Evolutionary conservation across 2,888 invertebrate genomes (phyloP).

Genomic region (Ramazzottius varieornatus): DNA sequence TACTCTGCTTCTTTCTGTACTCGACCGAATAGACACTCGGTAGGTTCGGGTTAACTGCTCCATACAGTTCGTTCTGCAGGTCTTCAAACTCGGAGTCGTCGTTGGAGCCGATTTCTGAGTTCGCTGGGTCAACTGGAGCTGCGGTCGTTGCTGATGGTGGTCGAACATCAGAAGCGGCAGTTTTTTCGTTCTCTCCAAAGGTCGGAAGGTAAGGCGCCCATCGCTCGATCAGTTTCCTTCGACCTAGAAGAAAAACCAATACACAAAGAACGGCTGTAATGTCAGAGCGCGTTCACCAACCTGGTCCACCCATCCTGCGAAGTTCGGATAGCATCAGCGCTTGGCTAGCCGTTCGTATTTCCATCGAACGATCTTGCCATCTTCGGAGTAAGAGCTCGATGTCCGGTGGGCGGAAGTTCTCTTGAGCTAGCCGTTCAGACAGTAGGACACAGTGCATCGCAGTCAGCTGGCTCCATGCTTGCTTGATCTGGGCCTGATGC

Average conservation of each 20-base stretch:
- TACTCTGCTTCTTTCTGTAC: constrained; percentile 47
- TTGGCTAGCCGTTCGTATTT: constrained; percentile 79
- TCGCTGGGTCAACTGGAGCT: constrained; percentile 47
- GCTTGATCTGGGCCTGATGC: constrained; percentile 72
- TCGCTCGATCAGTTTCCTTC: constrained; percentile 67
- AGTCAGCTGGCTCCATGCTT: constrained; percentile 85
- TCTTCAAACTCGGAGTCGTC: neutral
- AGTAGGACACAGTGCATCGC: constrained; percentile 82
- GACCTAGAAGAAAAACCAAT: too few relatives aligned
- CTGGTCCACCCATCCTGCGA: constrained; percentile 57
- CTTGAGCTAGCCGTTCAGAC: constrained; percentile 56
- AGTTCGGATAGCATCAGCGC: constrained; percentile 77
- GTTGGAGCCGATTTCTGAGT: constrained; percentile 12
- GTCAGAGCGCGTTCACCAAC: too few relatives aligned
- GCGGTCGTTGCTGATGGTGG: constrained; percentile 97
- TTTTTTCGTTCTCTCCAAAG: constrained; percentile 57
- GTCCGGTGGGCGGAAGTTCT: constrained; percentile 70
- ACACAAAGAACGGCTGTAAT: too few relatives aligned
- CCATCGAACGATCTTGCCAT: constrained; percentile 95
- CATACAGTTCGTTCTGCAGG: neutral
- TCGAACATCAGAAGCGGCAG: constrained; percentile 77
- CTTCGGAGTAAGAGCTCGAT: constrained; percentile 87
- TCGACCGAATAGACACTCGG: neutral
- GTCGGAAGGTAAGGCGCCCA: constrained; percentile 87
- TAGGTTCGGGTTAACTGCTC: neutral